Conservation (phyloP, 1,140 invertebrate genomes). For the Pachyrhynchus sulphureomaculatus region DNA sequence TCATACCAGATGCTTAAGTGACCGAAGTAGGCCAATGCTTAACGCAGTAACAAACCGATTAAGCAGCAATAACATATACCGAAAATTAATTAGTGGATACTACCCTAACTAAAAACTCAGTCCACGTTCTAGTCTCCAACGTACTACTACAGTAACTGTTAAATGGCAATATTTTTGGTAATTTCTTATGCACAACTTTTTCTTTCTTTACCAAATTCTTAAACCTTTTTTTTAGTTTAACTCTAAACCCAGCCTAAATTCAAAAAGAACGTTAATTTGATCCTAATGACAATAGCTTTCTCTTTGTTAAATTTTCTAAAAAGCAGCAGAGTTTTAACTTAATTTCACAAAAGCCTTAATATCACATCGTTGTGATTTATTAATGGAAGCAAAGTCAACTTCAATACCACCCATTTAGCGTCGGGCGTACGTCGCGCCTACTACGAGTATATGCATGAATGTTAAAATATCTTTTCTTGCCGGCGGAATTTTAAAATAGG, state of each 20-base stretch:
- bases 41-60: no score
- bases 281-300: conserved; percentile 17
- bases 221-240: no score
- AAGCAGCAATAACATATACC: no score
- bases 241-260: conserved; percentile 2
- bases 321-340: conserved; percentile 25
- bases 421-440: conserved; percentile 7
- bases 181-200: no score
- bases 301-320: conserved; percentile 21
- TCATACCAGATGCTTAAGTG: no score
- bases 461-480: conserved; percentile 25
- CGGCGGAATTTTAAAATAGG: conserved; percentile 23
- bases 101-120: no score
- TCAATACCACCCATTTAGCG: conserved; percentile 27
- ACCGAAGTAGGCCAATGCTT: no score
- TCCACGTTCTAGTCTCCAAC: no score
- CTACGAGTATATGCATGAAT: conserved; percentile 19
- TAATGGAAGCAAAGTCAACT: conserved; percentile 27
- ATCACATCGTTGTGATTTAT: conserved; percentile 29
- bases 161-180: no score
- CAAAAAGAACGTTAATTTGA: conserved; percentile 5
- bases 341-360: conserved; percentile 27
- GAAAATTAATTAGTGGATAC: no score
- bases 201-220: no score
- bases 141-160: no score